Percentiles rank a stretch among this genome's conserved stretches.
Conservation (phyloP, 2,797 vertebrate genomes). For the Pantherophis alleghaniensis region DNA sequence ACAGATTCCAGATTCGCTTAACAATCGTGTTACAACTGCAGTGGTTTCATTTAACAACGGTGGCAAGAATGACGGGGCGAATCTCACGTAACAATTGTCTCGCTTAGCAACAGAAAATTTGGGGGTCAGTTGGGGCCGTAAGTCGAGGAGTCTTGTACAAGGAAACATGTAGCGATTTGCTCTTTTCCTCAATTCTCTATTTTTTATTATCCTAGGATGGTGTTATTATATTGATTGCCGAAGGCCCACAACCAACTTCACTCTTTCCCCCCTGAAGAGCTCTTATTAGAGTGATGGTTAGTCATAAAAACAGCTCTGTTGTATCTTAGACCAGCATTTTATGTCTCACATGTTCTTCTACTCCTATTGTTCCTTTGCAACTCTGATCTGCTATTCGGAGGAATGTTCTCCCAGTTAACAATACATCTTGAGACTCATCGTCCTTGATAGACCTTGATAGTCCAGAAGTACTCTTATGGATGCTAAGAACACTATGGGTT, state of each 20-base stretch:
- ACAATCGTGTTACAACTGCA: too few species aligned
- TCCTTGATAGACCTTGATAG: background rate
- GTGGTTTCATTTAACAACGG: too few species aligned
- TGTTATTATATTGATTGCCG: background rate
- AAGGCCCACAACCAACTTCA: background rate
- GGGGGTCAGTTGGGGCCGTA: background rate
- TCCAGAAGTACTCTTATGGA: background rate
- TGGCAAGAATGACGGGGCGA: too few species aligned
- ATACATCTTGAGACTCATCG: background rate
- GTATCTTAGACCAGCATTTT: background rate
- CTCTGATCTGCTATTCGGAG: background rate
- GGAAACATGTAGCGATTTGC: background rate
- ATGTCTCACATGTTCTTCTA: background rate
- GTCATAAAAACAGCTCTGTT: background rate
- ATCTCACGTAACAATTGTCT: background rate
- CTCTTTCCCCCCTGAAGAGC: background rate
- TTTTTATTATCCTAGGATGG: background rate
- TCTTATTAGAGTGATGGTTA: background rate
- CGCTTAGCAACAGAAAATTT: background rate
- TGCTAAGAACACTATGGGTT: background rate
- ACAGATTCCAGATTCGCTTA: too few species aligned
- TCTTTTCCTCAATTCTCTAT: background rate
- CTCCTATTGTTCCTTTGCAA: background rate
- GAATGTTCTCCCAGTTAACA: background rate
- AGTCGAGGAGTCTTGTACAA: background rate